These are phyloP conservation scores for Cheilosia grossa DNA, from an alignment of 2,888 invertebrate species.

Conservation along the genomic window DNA sequence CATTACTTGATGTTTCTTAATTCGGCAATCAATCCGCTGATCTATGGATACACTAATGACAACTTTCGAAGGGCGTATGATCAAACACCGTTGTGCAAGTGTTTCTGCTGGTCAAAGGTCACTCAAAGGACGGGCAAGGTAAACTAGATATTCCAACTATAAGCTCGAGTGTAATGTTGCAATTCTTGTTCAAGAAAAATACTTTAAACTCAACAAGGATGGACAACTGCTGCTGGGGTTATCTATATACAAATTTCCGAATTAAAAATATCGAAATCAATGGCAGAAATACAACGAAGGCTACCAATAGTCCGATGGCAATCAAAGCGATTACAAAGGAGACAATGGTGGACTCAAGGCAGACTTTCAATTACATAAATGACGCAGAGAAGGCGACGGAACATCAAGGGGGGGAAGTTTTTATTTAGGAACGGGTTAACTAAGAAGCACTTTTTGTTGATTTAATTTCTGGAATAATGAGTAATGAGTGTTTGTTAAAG, in stretches of 20 bases:
- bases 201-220: neutral
- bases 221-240: slow-evolving; percentile 7
- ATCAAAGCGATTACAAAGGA: slow-evolving; percentile 51
- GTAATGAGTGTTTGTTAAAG: too few relatives aligned
- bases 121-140: slow-evolving; percentile 1
- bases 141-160: neutral
- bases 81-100: slow-evolving; percentile 84
- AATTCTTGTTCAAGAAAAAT: slow-evolving; percentile 13
- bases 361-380: slow-evolving; percentile 32
- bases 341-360: slow-evolving; percentile 49
- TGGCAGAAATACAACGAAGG: slow-evolving; percentile 10
- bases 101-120: slow-evolving; percentile 65
- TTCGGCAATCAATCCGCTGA: slow-evolving; percentile 90
- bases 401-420: neutral
- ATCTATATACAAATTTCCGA: slow-evolving; percentile 21
- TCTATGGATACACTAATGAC: slow-evolving; percentile 90
- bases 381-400: neutral
- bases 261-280: slow-evolving; percentile 36
- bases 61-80: slow-evolving; percentile 87
- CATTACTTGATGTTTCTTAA: slow-evolving; percentile 89
- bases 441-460: too few relatives aligned
- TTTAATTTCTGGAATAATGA: too few relatives aligned
- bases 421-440: neutral
- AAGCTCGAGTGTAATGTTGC: neutral
- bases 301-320: slow-evolving; percentile 29